Conservation (phyloP, 1,140 invertebrate species). For the Euglossa dilemma region DNA sequence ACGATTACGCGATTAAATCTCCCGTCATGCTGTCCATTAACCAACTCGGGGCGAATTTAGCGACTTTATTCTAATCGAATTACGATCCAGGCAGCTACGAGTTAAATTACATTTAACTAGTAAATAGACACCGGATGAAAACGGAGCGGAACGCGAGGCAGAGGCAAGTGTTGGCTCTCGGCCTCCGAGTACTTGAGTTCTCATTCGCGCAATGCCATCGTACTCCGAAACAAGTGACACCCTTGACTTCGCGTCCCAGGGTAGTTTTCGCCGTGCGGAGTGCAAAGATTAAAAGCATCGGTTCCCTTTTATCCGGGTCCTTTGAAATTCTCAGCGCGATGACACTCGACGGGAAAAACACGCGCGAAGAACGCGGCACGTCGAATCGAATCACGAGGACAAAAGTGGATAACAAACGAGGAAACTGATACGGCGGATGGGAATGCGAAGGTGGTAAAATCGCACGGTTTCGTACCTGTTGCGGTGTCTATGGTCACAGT, state of each 20-base stretch:
- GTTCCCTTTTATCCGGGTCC: neutral
- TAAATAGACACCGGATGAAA: constrained; percentile 36
- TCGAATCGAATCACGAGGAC: neutral
- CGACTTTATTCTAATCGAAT: constrained; percentile 5
- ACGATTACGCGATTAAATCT: neutral
- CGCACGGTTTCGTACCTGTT: neutral
- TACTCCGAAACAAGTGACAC: constrained; percentile 28
- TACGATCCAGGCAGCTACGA: neutral
- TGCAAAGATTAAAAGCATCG: constrained; percentile 17
- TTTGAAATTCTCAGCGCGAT: neutral
- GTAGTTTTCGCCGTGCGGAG: neutral
- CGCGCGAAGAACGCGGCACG: neutral
- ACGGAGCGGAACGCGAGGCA: constrained; percentile 12
- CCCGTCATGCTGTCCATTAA: neutral
- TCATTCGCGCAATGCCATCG: constrained; percentile 10
- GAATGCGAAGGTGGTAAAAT: neutral
- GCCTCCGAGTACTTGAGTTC: constrained; percentile 17
- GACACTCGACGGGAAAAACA: neutral
- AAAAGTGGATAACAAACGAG: neutral
- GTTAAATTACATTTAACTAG: constrained; percentile 39
- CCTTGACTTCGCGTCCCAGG: neutral
- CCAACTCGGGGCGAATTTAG: neutral
- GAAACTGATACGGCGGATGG: neutral
- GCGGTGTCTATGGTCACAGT: neutral
- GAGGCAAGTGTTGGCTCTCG: constrained; percentile 11